Evolutionary conservation across 2,888 invertebrate species (phyloP).

Genomic region (Phyto melanocephala): DNA sequence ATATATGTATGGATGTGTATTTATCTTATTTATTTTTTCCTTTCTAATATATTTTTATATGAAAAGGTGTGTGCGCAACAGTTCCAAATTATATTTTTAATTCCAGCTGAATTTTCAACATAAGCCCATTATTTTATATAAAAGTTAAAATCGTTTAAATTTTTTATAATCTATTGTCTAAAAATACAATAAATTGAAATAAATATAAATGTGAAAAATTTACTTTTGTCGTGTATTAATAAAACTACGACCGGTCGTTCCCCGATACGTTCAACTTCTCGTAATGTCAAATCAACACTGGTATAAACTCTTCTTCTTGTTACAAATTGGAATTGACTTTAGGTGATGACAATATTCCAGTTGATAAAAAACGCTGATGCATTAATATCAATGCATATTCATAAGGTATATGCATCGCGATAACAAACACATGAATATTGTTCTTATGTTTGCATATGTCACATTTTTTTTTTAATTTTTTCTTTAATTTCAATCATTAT

Average conservation of each 20-base stretch:
- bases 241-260: conserved; percentile 41
- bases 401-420: too few species aligned
- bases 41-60: conserved; percentile 22
- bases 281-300: conserved; percentile 61
- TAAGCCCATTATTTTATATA: background rate
- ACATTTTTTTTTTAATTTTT: too few species aligned
- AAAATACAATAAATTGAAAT: too few species aligned
- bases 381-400: too few species aligned
- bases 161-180: background rate
- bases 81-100: conserved; percentile 49
- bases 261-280: conserved; percentile 49
- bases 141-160: background rate
- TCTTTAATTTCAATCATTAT: too few species aligned
- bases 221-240: conserved; percentile 30
- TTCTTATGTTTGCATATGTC: too few species aligned
- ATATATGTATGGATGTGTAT: too few species aligned
- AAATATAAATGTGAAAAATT: conserved; percentile 23
- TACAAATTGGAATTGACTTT: background rate
- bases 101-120: too few species aligned
- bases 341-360: background rate
- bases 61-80: conserved; percentile 66
- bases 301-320: conserved; percentile 32
- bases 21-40: conserved; percentile 40
- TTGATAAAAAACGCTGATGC: too few species aligned
- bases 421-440: too few species aligned